These are phyloP conservation scores for Keiferia lycopersicella DNA, from an alignment of 2,888 invertebrate genomes.

Conservation along the genomic window DNA sequence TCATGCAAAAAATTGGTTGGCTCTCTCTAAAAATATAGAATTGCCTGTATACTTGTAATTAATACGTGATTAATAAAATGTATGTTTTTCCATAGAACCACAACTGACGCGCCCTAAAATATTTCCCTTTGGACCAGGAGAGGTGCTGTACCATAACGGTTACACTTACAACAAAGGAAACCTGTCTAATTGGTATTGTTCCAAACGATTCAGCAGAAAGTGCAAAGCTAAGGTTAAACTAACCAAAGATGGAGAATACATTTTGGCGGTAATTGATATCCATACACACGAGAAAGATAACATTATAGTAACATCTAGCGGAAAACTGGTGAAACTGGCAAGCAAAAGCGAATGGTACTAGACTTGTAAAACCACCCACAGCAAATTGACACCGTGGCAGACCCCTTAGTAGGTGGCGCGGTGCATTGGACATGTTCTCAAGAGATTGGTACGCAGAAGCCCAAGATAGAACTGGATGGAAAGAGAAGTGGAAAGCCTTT, in stretches of 20 bases:
- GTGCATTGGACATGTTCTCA: too few species aligned
- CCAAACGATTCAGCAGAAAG: background rate
- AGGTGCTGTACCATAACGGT: background rate
- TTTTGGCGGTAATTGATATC: background rate
- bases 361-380: too few species aligned
- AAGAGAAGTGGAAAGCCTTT: too few species aligned
- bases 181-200: background rate
- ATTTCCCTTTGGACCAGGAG: background rate
- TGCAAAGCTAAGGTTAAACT: constrained; percentile 17
- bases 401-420: too few species aligned
- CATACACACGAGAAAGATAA: background rate
- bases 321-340: background rate
- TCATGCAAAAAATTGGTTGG: too few species aligned
- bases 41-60: too few species aligned
- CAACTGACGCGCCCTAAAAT: background rate
- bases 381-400: too few species aligned
- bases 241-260: background rate
- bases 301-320: background rate
- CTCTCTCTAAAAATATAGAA: too few species aligned
- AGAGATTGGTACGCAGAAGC: too few species aligned
- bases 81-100: background rate
- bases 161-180: background rate
- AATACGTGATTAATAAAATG: background rate
- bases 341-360: too few species aligned
- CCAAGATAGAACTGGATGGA: too few species aligned